A percentile compares a stretch with the other conserved stretches of the same genome.
Conservation (phyloP, 2,888 invertebrate species). For the Eupithecia subfuscata region DNA sequence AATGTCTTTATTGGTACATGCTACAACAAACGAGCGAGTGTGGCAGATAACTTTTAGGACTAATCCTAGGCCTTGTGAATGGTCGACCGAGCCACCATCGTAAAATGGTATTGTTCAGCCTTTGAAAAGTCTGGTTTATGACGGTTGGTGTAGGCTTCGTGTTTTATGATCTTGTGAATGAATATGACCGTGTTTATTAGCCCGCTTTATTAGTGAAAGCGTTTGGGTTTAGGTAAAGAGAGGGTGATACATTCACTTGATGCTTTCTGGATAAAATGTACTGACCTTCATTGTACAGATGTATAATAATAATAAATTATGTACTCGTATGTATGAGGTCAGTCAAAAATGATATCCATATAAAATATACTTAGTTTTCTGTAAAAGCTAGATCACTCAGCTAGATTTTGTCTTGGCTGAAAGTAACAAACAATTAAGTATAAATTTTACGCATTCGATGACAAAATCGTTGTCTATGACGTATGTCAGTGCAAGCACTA, state of each 20-base stretch:
- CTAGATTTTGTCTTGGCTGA: no score
- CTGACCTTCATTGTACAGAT: no score
- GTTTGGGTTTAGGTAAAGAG: neutral
- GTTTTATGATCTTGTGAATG: conserved; percentile 13
- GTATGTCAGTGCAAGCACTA: neutral
- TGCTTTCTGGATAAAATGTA: neutral
- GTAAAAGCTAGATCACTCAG: no score
- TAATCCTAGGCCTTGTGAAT: conserved; percentile 33
- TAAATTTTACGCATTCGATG: neutral
- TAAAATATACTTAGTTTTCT: no score
- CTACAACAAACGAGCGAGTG: conserved; percentile 30
- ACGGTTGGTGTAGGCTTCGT: conserved; percentile 5
- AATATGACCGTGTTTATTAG: conserved; percentile 2
- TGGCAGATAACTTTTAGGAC: conserved; percentile 31
- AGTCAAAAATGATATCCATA: no score
- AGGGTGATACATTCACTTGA: neutral
- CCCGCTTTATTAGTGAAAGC: neutral
- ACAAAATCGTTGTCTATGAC: neutral
- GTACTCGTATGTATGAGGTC: no score
- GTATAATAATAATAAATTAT: no score
- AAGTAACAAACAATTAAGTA: neutral
- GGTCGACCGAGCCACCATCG: conserved; percentile 19
- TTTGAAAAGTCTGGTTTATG: conserved; percentile 29
- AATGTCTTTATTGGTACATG: conserved; percentile 50
- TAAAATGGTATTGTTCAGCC: conserved; percentile 26